Base-by-base conservation (phyloP, 2,888 invertebrate species). In the Drosophila merina region DNA sequence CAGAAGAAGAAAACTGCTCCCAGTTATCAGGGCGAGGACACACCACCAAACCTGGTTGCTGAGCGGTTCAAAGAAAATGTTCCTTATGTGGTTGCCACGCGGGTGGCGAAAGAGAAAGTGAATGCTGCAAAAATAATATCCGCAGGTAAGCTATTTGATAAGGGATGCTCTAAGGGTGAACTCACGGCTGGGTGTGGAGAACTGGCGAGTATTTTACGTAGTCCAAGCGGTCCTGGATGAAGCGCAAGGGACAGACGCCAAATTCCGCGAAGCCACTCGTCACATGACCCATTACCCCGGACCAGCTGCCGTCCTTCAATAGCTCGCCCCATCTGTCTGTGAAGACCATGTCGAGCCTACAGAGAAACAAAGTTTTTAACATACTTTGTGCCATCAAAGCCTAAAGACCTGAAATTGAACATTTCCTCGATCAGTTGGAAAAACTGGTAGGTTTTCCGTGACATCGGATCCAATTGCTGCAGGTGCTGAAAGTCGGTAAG, bases 71-170 rank as follows among this genome's bases (percentile, higher is more conserved):
- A 91, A 81, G 74, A 91, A 91, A 44, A 90, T 91, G 62, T 91
- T 91, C 31, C 89, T 88, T 57, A 91, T 88, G 44, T 77, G 74
- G 14, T 73, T 80, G 57, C 72, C 88, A 2, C 88, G 88, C 8
- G 91, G 91, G 77, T 91, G 91, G 0, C 91, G 91, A 28, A 91
- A 88, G 31, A 91, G 52, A 69, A 90, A 90, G 63, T 81, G 82
- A 30, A 91, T 69, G 59, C 90, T 36, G 36, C n/a, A 36, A 36
- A 36, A n/a, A n/a, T 2, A 36, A n/a, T n/a, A 10, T 6, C 36
- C 12, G 0, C 36, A 36, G 12, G n/a, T 36, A 6, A 36, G 36
- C n/a, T 5, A 36, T 36, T 36, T 6, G 5, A 36, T n/a, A 5
- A 12, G n/a, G n/a, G 6, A 2, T 4, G 5, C 0, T n/a, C 0